Percentiles rank a stretch among this genome's conserved stretches.
phyloP scores from a whole-genome alignment of 2,113 vertebrate genomes.

The Galbula dea region DNA sequence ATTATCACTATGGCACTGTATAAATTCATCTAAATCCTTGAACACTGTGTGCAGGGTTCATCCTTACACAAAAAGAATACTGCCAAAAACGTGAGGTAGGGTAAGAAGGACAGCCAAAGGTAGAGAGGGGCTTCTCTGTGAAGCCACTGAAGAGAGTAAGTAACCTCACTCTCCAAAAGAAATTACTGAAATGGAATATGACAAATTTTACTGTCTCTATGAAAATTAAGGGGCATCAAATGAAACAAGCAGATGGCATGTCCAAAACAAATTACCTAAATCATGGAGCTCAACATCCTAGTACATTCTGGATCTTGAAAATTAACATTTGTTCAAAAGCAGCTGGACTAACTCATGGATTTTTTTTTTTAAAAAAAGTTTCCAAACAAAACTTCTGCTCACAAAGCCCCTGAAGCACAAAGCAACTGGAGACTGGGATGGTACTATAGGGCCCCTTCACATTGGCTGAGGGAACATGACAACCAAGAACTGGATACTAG shows the following conservation, averaged over 20 bases:
- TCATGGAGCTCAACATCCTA: not conserved
- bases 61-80: not conserved
- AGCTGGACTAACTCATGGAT: too few species aligned
- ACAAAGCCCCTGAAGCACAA: too few species aligned
- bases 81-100: not conserved
- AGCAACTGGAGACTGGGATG: too few species aligned
- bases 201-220: not conserved
- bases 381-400: too few species aligned
- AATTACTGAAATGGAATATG: not conserved
- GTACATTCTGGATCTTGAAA: not conserved
- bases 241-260: not conserved
- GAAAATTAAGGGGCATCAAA: not conserved
- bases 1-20: accelerated
- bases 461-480: not conserved
- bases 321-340: not conserved
- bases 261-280: not conserved
- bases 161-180: not conserved
- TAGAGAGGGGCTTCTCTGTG: not conserved
- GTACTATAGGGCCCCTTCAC: not conserved
- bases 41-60: not conserved
- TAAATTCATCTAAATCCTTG: not conserved
- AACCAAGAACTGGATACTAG: not conserved
- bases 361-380: too few species aligned
- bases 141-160: not conserved
- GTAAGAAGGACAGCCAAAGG: not conserved